Evolutionary conservation across 92 coral and sea anemone genomes (phyloP).

Genomic region (Zoanthus gigantus): DNA sequence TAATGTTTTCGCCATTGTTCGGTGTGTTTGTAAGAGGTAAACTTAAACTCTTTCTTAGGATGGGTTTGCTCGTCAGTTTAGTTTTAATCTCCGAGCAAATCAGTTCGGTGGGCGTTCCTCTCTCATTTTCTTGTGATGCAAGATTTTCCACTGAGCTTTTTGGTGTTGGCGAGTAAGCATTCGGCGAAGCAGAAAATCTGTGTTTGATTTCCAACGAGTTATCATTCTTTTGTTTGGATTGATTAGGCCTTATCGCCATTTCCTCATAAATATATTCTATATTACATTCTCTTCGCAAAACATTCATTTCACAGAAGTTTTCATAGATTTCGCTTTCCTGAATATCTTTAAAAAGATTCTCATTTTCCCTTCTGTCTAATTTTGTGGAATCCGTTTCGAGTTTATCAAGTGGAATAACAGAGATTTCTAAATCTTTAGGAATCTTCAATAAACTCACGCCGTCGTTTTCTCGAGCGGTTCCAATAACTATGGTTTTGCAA

Average conservation of each 20-base stretch:
- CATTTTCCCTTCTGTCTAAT: background rate
- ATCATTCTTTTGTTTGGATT: background rate
- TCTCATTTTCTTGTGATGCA: background rate
- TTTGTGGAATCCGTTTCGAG: background rate
- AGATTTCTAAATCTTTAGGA: conserved; percentile 29
- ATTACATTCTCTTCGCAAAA: background rate
- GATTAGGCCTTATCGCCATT: background rate
- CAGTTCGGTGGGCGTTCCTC: background rate
- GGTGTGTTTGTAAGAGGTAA: background rate
- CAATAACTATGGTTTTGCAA: background rate
- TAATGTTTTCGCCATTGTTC: background rate
- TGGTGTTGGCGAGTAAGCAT: conserved; percentile 16
- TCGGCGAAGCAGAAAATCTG: conserved; percentile 9
- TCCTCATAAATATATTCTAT: conserved; percentile 9
- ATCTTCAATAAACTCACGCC: conserved; percentile 26
- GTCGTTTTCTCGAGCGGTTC: conserved; percentile 27
- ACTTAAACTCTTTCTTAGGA: conserved; percentile 6
- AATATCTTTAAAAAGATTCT: background rate
- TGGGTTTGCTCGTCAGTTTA: background rate
- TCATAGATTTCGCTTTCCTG: conserved; percentile 32
- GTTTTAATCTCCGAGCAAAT: background rate
- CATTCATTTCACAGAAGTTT: background rate
- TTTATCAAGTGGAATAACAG: background rate
- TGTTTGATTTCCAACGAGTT: background rate
- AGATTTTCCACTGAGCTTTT: background rate